These are phyloP conservation scores for Lordiphosa collinella DNA, from an alignment of 1,140 invertebrate species.

Conservation along the genomic window DNA sequence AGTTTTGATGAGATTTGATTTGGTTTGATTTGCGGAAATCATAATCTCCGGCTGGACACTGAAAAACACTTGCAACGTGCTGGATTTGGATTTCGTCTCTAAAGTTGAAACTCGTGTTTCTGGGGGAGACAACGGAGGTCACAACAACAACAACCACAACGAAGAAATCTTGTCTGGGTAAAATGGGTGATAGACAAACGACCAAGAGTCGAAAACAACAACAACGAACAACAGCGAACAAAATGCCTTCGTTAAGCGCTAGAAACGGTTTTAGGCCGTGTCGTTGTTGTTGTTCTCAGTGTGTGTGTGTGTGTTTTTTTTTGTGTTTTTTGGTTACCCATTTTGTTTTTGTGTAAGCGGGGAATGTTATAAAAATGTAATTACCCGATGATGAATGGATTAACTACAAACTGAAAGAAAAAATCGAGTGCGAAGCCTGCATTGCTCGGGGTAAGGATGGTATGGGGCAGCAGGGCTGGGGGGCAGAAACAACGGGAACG, in stretches of 20 bases:
- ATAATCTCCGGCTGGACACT: conserved; percentile 15
- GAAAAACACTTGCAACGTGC: background rate
- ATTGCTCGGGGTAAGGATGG: conserved; percentile 58
- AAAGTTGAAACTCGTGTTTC: conserved; percentile 72
- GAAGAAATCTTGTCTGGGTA: conserved; percentile 15
- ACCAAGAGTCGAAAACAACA: conserved; percentile 10
- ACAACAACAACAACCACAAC: too few relatives aligned
- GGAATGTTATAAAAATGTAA: conserved; percentile 78
- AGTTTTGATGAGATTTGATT: conserved; percentile 55
- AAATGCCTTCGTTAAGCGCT: conserved; percentile 74
- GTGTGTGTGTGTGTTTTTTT: conserved; percentile 21
- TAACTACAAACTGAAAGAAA: conserved; percentile 60
- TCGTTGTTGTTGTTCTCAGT: conserved; percentile 20
- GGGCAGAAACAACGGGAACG: conserved; percentile 26
- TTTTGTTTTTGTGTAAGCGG: conserved; percentile 67
- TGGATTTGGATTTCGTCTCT: conserved; percentile 8
- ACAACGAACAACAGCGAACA: conserved; percentile 47
- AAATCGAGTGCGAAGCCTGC: conserved; percentile 31
- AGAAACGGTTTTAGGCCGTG: conserved; percentile 60
- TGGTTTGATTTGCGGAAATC: conserved; percentile 62
- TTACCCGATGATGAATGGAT: conserved; percentile 78
- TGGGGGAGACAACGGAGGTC: conserved; percentile 64
- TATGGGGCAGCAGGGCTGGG: background rate
- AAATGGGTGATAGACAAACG: conserved; percentile 63
- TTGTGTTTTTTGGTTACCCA: conserved; percentile 53